phyloP scores from a whole-genome alignment of 2,113 vertebrate genomes.

The Pteropus alecto region DNA sequence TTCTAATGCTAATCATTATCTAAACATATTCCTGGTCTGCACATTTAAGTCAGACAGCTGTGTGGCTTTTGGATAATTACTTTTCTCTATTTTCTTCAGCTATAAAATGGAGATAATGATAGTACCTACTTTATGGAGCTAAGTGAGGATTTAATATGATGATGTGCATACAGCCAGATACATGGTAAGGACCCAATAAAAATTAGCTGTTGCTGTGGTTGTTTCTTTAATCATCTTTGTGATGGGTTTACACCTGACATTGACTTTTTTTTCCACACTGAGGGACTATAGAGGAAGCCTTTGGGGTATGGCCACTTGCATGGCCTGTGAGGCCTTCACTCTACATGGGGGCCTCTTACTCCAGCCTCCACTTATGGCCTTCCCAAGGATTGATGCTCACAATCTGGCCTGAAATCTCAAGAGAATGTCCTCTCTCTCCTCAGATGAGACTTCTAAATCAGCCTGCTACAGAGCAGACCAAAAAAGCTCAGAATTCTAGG shows the following conservation, averaged over 20 bases:
- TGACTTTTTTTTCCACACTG: neutral
- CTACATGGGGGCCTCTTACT: neutral
- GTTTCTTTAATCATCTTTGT: neutral
- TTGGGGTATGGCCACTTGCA: neutral
- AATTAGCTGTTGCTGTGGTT: neutral
- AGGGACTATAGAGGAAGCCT: neutral
- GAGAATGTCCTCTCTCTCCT: neutral
- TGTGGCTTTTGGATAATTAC: neutral
- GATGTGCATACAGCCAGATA: neutral
- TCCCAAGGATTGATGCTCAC: neutral
- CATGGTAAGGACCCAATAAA: neutral
- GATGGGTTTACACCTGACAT: neutral
- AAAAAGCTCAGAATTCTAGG: neutral
- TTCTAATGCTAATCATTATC: neutral
- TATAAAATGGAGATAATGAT: neutral
- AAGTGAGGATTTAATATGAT: neutral
- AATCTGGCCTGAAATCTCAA: neutral
- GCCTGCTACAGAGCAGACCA: neutral
- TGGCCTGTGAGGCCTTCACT: neutral
- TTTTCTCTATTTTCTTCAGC: neutral
- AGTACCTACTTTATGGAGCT: neutral
- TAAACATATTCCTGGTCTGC: neutral
- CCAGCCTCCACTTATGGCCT: neutral
- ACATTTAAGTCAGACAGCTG: neutral
- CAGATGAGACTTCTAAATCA: slow-evolving; percentile 23